A percentile compares a stretch with the other conserved stretches of the same genome.
Conservation (phyloP, 1,140 invertebrate genomes). For the Zophobas atratus region DNA sequence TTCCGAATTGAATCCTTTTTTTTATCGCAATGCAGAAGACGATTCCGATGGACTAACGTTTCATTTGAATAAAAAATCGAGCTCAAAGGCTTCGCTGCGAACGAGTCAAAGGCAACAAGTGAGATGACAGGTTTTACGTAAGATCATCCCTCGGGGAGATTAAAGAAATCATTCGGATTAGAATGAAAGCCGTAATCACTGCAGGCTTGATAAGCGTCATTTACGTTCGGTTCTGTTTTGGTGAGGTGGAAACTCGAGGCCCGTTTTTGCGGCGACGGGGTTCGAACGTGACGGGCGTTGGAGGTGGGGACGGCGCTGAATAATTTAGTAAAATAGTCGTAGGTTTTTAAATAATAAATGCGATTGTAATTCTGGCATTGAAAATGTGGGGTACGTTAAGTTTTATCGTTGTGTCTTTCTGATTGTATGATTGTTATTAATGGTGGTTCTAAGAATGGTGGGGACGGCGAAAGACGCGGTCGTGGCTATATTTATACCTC, state of each 20-base stretch:
- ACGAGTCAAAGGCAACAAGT: conserved; percentile 27
- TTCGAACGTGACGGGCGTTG: background rate
- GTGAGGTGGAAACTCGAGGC: conserved; percentile 27
- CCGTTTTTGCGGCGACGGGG: conserved; percentile 15
- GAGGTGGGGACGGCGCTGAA: background rate
- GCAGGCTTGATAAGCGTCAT: conserved; percentile 38
- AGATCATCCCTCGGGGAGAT: conserved; percentile 12
- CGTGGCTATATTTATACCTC: no score
- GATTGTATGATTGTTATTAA: no score
- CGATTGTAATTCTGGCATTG: no score
- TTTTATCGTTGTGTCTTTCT: no score
- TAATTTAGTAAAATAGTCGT: background rate
- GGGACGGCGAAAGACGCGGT: no score
- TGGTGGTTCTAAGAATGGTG: no score
- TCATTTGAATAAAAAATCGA: conserved; percentile 26
- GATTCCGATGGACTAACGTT: background rate
- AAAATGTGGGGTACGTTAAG: no score
- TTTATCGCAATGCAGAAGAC: conserved; percentile 7
- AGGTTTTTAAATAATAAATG: no score
- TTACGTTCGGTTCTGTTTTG: conserved; percentile 29
- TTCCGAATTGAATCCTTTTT: conserved; percentile 6
- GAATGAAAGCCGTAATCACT: conserved; percentile 39
- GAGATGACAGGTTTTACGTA: conserved; percentile 34
- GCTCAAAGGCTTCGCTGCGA: background rate
- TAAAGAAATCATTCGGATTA: conserved; percentile 41